A percentile compares a stretch with the other conserved stretches of the same genome.
Conservation (phyloP, 2,113 vertebrate species). For the Rynchops niger region DNA sequence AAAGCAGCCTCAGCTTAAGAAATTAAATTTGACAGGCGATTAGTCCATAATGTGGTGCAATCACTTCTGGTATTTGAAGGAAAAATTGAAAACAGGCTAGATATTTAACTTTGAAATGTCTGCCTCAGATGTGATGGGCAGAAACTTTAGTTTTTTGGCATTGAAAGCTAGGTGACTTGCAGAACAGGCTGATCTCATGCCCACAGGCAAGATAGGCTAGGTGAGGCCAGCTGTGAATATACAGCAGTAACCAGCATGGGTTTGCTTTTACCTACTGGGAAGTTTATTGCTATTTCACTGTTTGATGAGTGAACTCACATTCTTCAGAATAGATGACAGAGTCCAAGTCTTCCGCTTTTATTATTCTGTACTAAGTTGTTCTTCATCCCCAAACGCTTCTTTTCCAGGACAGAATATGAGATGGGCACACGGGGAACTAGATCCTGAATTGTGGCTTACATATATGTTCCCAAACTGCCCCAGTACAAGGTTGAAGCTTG, state of each 20-base stretch:
- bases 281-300: constrained; percentile 9
- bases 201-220: neutral
- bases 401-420: neutral
- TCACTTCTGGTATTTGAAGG: constrained; percentile 60
- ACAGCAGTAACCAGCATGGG: neutral
- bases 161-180: neutral
- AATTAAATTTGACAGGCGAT: constrained; percentile 72
- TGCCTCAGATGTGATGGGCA: neutral
- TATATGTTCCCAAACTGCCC: neutral
- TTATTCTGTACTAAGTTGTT: neutral
- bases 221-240: neutral
- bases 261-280: constrained; percentile 22
- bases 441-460: neutral
- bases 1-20: constrained; percentile 56
- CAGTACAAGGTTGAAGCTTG: neutral
- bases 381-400: neutral
- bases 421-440: neutral
- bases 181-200: neutral
- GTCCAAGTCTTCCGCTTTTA: neutral
- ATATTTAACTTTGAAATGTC: constrained; percentile 43
- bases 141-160: neutral
- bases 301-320: neutral
- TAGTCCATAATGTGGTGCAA: constrained; percentile 63
- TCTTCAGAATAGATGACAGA: neutral
- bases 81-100: constrained; percentile 56